These are phyloP conservation scores for Menidia beryllina DNA, from an alignment of 2,113 vertebrate genomes.

Conservation along the genomic window DNA sequence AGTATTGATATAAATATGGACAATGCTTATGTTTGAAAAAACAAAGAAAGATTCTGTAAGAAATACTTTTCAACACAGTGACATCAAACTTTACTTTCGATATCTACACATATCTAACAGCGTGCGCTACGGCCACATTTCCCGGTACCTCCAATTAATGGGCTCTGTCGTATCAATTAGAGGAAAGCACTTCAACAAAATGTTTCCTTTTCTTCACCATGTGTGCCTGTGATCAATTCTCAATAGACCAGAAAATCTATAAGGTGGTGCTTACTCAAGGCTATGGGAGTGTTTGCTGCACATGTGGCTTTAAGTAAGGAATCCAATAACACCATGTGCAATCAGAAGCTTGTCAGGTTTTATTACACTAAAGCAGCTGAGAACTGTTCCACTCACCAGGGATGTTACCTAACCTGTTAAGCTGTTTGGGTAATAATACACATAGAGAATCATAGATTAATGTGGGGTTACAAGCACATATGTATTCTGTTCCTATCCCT, in stretches of 20 bases:
- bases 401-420: slow-evolving; percentile 31
- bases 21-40: background rate
- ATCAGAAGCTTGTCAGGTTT: slow-evolving; percentile 68
- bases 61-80: background rate
- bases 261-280: slow-evolving; percentile 35
- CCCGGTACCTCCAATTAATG: slow-evolving; percentile 18
- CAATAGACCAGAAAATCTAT: slow-evolving; percentile 55
- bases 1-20: background rate
- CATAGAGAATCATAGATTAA: background rate
- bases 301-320: slow-evolving; percentile 49
- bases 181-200: slow-evolving; percentile 27
- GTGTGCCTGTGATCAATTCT: slow-evolving; percentile 52
- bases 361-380: slow-evolving; percentile 55
- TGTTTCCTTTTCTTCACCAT: slow-evolving; percentile 48
- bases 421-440: slow-evolving; percentile 32
- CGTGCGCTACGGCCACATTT: slow-evolving; percentile 9
- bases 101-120: slow-evolving; percentile 15
- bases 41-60: slow-evolving; percentile 3
- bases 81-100: slow-evolving; percentile 19
- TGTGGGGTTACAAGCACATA: background rate
- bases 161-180: slow-evolving; percentile 40
- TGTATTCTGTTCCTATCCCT: background rate
- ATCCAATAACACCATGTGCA: slow-evolving; percentile 56
- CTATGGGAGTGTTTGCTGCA: slow-evolving; percentile 28
- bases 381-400: slow-evolving; percentile 13